Conservation (phyloP, 2,797 vertebrate genomes). For the Pterois miles region DNA sequence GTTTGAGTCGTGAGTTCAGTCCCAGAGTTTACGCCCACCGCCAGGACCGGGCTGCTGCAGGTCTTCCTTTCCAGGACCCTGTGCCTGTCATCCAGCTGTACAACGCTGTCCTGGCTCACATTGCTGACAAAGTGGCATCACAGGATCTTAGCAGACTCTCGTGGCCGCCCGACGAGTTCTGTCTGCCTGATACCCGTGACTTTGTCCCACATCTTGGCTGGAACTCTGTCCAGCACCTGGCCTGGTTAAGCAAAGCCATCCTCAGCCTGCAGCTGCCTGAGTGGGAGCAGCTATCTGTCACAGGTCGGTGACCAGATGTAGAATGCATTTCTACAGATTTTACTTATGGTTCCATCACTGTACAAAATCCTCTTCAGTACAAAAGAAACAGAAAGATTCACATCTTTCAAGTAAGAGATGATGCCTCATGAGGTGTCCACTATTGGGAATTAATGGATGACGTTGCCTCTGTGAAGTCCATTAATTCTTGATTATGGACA, state of each 20-base stretch:
- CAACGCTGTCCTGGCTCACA: slow-evolving; percentile 87
- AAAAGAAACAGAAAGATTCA: not conserved
- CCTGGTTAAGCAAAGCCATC: slow-evolving; percentile 89
- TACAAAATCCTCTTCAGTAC: not conserved
- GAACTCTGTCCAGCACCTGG: slow-evolving; percentile 87
- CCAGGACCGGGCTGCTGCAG: slow-evolving; percentile 79
- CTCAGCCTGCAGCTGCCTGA: slow-evolving; percentile 90
- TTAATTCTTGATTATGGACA: too few species aligned
- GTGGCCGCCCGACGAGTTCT: slow-evolving; percentile 92
- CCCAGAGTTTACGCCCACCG: slow-evolving; percentile 85
- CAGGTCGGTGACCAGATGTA: slow-evolving; percentile 73
- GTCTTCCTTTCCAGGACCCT: slow-evolving; percentile 86
- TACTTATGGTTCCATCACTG: not conserved
- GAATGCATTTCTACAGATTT: not conserved
- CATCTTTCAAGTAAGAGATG: too few species aligned
- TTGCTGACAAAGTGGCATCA: slow-evolving; percentile 85
- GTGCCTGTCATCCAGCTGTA: slow-evolving; percentile 87
- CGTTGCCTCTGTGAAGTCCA: too few species aligned
- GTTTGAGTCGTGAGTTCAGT: slow-evolving; percentile 86
- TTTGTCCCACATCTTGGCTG: slow-evolving; percentile 89
- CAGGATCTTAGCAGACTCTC: slow-evolving; percentile 86
- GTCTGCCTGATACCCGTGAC: slow-evolving; percentile 76
- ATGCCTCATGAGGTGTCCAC: too few species aligned
- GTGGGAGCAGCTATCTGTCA: slow-evolving; percentile 80
- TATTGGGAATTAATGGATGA: too few species aligned